Evolutionary conservation across 2,888 invertebrate species (phyloP).

Genomic region (Trichogramma dendrolimi): DNA sequence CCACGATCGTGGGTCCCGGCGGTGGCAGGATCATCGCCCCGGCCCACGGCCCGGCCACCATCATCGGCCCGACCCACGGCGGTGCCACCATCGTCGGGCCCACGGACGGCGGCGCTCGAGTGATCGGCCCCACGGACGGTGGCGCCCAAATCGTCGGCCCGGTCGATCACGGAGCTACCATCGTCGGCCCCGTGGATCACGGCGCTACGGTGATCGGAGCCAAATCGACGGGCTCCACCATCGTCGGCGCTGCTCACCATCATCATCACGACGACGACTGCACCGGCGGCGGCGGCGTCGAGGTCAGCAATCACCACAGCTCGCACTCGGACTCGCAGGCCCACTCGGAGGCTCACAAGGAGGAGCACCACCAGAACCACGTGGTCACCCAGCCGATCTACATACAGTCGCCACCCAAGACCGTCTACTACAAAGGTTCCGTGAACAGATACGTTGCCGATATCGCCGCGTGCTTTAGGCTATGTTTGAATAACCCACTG

Average conservation of each 20-base stretch:
- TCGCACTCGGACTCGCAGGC: constrained; percentile 13
- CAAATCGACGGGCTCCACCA: neutral
- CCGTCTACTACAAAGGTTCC: constrained; percentile 26
- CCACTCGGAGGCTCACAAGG: constrained; percentile 24
- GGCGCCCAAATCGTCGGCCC: constrained; percentile 24
- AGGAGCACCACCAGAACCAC: constrained; percentile 29
- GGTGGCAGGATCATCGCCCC: constrained; percentile 45
- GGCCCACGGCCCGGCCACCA: constrained; percentile 41
- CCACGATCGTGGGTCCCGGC: constrained; percentile 44
- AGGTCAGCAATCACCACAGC: neutral
- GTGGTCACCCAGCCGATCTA: constrained; percentile 18
- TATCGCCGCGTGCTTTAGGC: no score
- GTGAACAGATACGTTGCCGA: no score
- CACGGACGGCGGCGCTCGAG: constrained; percentile 24
- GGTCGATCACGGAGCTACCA: neutral
- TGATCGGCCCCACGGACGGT: constrained; percentile 29
- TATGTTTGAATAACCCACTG: no score
- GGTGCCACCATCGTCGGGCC: constrained; percentile 28
- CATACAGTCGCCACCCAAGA: neutral
- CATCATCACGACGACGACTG: neutral
- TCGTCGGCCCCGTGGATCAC: constrained; percentile 17
- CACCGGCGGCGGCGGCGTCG: constrained; percentile 8
- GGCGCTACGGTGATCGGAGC: constrained; percentile 17
- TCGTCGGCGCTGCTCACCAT: constrained; percentile 12
- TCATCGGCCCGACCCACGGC: constrained; percentile 47